These are phyloP conservation scores for Tachysurus vachellii DNA, from an alignment of 2,113 vertebrate species.

Conservation along the genomic window DNA sequence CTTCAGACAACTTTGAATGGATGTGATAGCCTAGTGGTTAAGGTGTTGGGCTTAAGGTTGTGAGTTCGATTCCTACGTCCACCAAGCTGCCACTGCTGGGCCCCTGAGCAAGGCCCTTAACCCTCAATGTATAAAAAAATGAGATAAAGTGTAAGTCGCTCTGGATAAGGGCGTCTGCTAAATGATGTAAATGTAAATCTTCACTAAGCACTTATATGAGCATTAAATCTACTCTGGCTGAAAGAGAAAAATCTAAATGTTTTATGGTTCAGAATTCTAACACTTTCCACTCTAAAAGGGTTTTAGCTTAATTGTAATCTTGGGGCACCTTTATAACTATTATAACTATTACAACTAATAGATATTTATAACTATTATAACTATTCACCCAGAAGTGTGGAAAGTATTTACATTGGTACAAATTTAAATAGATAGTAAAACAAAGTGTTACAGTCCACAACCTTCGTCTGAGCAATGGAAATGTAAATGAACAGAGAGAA, in stretches of 20 bases:
- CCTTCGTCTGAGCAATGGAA: neutral
- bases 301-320: neutral
- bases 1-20: no score
- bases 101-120: no score
- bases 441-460: neutral
- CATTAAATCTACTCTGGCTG: neutral
- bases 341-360: no score
- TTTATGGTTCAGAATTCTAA: neutral
- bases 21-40: no score
- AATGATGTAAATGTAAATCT: no score
- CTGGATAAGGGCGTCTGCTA: no score
- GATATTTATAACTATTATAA: neutral
- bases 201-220: neutral
- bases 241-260: neutral
- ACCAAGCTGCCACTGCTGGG: no score
- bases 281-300: neutral
- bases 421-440: neutral
- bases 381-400: neutral
- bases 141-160: no score
- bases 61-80: no score
- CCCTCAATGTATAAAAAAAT: no score
- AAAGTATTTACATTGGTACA: neutral
- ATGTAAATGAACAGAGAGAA: neutral
- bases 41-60: no score
- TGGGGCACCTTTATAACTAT: neutral